Evolutionary conservation across 2,113 vertebrate genomes (phyloP), one percentile per base, ranked within the genome.

Genomic region (Corapipo altera): DNA sequence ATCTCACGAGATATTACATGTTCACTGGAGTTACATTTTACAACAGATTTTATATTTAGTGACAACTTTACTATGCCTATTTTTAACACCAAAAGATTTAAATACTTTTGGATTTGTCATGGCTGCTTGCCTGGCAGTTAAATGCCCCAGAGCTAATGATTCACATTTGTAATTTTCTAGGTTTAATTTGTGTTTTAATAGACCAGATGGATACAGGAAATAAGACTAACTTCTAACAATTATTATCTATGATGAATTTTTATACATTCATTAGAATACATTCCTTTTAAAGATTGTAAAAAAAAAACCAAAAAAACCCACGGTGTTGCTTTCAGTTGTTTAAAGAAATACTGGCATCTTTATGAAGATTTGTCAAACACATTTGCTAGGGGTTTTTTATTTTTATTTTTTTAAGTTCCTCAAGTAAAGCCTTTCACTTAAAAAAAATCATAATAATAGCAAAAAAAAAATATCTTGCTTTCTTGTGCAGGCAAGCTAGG

Each of bases 31-130:
- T 52, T 52, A 67, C 12, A 54, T 65, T 94, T 93, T 80, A 81
- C 58, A 92, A 71, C 30, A 90, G 61, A 66, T 85, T 95, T 96
- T 79, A 93, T 76, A 78, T 80, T 74, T 55, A 91, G 69, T 85
- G 76, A 89, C 73, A 41, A 84, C 46, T 96, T 95, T 72, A 76
- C 66, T 83, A 33, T 73, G 81, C 35, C 78, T 97, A 92, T 94
- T 96, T 95, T 96, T 96, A 95, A 94, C 89, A 87, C 14, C 37
- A 57, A 62, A 65, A 88, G 48, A 86, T 94, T 95, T 79, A 95
- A 96, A 84, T 87, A 83, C 54, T 88, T 91, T 52, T 91, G 59
- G 39, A 75, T 91, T 78, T 95, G 72, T 93, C 90, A 95, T 39
- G 77, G 75, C 84, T 93, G 74, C 57, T 71, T 91, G 88, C 91